A percentile compares a stretch with the other conserved stretches of the same genome.
Conservation (phyloP, 2,888 invertebrate species). For the Drosophila ochracea region DNA sequence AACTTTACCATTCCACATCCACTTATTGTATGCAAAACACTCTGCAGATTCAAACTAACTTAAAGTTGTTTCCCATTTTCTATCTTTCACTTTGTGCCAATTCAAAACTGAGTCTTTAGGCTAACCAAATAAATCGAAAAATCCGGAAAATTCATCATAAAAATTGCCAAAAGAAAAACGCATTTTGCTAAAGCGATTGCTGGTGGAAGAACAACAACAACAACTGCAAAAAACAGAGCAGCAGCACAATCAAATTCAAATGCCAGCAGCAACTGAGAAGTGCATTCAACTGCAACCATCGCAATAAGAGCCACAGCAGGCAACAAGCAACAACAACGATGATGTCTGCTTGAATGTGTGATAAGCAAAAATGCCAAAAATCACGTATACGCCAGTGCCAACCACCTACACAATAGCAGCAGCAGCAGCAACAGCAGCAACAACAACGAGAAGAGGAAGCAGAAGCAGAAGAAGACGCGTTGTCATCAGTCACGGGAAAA, state of each 20-base stretch:
- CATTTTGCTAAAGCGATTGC: slow-evolving; percentile 27
- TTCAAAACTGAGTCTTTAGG: not conserved
- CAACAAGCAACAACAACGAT: slow-evolving; percentile 22
- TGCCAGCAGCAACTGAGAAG: slow-evolving; percentile 52
- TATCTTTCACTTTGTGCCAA: not conserved
- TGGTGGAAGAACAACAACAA: not conserved
- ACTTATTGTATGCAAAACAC: not conserved
- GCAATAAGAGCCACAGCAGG: slow-evolving; percentile 6
- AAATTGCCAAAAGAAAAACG: slow-evolving; percentile 28
- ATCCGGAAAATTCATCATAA: slow-evolving; percentile 7
- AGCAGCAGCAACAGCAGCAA: slow-evolving; percentile 3
- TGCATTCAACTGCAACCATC: slow-evolving; percentile 54
- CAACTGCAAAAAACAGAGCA: slow-evolving; percentile 3
- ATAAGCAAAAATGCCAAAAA: slow-evolving; percentile 63
- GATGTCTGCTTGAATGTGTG: slow-evolving; percentile 45
- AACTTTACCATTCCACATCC: not conserved
- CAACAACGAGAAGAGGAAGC: slow-evolving; percentile 12
- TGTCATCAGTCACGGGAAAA: slow-evolving; percentile 47
- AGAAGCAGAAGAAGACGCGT: not conserved
- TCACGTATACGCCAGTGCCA: slow-evolving; percentile 69
- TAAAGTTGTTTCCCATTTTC: not conserved
- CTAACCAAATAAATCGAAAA: not conserved
- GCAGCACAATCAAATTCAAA: slow-evolving; percentile 54
- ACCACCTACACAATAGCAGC: slow-evolving; percentile 33
- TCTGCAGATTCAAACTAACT: not conserved